Percentiles rank a stretch among this genome's conserved stretches.
Evolutionary conservation across 2,113 vertebrate genomes (phyloP).

Genomic region (Monopterus albus): DNA sequence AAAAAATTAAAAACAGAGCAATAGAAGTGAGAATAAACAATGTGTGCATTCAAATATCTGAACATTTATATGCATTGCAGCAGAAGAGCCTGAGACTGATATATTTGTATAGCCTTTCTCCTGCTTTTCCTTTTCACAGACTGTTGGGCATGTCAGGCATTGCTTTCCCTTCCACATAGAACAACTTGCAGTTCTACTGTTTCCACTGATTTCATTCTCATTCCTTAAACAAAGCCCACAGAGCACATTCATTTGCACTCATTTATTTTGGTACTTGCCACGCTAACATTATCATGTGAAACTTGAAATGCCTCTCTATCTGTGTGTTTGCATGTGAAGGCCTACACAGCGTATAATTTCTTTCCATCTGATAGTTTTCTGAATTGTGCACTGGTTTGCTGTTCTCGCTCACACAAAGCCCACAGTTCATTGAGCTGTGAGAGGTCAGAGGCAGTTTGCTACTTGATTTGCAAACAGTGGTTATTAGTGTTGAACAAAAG

Average conservation of each 20-base stretch:
- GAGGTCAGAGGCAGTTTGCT: no score
- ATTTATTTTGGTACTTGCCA: constrained; percentile 5
- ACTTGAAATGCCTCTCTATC: constrained; percentile 28
- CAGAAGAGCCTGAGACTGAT: no score
- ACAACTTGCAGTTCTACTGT: constrained; percentile 41
- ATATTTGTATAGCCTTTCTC: constrained; percentile 1
- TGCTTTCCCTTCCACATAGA: constrained; percentile 20
- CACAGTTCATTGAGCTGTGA: not conserved
- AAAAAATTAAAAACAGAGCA: no score
- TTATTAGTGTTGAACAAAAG: no score
- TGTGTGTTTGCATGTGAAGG: constrained; percentile 16
- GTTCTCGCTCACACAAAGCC: not conserved
- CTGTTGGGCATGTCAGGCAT: constrained; percentile 3
- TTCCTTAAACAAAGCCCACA: constrained; percentile 38
- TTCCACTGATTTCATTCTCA: constrained; percentile 59
- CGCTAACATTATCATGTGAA: constrained; percentile 32
- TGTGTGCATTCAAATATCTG: no score
- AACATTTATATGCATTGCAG: no score
- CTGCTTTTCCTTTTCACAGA: constrained; percentile 42
- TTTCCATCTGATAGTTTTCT: constrained; percentile 44
- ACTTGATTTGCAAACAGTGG: not conserved
- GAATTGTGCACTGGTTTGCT: constrained; percentile 11
- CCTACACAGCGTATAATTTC: constrained; percentile 47
- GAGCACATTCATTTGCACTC: constrained; percentile 24
- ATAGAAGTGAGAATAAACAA: no score